Conservation (phyloP, 2,113 vertebrate genomes). For the Pithys albifrons region DNA sequence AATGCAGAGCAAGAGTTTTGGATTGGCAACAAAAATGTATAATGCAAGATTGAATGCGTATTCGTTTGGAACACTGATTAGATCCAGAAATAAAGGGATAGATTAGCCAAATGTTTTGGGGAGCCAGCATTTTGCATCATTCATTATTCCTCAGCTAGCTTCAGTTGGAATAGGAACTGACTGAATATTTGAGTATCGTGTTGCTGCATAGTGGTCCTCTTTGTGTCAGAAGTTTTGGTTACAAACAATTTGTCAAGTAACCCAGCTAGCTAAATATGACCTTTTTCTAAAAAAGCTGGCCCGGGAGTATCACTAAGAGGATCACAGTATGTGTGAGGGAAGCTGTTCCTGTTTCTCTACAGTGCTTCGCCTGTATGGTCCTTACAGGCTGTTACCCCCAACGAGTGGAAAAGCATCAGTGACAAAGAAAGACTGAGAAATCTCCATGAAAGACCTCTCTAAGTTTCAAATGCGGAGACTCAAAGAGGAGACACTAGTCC, state of each 20-base stretch:
- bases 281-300: background rate
- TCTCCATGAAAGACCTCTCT: background rate
- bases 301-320: background rate
- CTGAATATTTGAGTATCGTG: background rate
- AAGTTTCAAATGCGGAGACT: background rate
- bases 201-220: background rate
- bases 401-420: background rate
- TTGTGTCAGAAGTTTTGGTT: constrained; percentile 6
- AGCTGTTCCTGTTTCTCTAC: background rate
- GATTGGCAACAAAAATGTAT: background rate
- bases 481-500: background rate
- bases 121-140: background rate
- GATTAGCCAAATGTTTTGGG: background rate
- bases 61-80: constrained; percentile 30
- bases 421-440: background rate
- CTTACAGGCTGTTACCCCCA: background rate
- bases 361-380: background rate
- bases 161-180: background rate
- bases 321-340: background rate
- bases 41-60: background rate
- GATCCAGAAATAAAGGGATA: constrained; percentile 27
- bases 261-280: background rate
- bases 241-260: background rate
- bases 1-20: background rate
- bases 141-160: background rate